A percentile compares a stretch with the other conserved stretches of the same genome.
phyloP scores from a whole-genome alignment of 2,888 invertebrate genomes.

The Sarcophaga rosellei region DNA sequence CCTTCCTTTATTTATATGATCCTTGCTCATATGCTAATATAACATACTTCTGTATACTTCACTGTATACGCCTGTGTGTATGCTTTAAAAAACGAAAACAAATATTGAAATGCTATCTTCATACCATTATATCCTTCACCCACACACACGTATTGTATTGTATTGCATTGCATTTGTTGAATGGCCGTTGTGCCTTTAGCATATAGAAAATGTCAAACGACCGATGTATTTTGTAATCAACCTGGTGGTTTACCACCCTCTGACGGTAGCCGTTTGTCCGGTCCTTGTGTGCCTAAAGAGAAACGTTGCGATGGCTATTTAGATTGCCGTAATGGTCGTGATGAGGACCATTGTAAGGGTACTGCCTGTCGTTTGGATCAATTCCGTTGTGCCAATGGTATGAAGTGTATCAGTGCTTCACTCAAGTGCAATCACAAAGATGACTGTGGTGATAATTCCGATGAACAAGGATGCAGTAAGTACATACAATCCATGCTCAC shows the following conservation, averaged over 20 bases:
- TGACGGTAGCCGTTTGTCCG: constrained; percentile 83
- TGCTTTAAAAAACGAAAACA: constrained; percentile 1
- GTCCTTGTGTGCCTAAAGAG: constrained; percentile 92
- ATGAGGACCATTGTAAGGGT: constrained; percentile 89
- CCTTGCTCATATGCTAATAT: constrained; percentile 19
- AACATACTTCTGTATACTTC: neutral
- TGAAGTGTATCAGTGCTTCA: constrained; percentile 89
- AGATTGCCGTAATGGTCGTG: constrained; percentile 92
- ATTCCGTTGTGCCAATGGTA: constrained; percentile 91
- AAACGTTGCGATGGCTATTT: constrained; percentile 95
- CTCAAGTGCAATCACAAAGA: constrained; percentile 93
- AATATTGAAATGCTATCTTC: neutral
- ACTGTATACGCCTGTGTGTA: neutral
- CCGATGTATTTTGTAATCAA: constrained; percentile 93
- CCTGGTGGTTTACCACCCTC: constrained; percentile 83
- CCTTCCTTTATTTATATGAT: constrained; percentile 39
- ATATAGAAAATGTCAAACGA: constrained; percentile 92
- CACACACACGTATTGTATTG: neutral
- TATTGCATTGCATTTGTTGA: neutral
- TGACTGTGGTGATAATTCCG: constrained; percentile 95
- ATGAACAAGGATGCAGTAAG: constrained; percentile 94
- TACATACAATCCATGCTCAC: constrained; percentile 71
- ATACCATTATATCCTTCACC: neutral
- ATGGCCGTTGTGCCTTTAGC: constrained; percentile 82
- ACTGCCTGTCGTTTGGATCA: constrained; percentile 90